Evolutionary conservation across 2,797 vertebrate genomes (phyloP).

Genomic region (Hyperoplus immaculatus): DNA sequence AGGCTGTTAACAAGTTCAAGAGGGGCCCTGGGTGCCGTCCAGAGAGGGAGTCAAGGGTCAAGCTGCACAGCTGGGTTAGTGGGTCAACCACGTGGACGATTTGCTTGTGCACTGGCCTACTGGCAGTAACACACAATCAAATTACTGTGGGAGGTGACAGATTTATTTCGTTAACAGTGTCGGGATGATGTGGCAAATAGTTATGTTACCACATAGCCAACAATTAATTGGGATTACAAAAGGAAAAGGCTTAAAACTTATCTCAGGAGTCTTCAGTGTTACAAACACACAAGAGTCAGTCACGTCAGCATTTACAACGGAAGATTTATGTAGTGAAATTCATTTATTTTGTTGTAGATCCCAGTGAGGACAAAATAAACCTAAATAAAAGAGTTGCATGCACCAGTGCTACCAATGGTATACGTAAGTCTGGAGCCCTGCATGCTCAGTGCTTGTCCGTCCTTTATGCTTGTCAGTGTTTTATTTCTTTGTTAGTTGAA

Average conservation of each 20-base stretch:
- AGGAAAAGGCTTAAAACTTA: not conserved
- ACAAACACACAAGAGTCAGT: not conserved
- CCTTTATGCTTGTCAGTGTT: constrained; percentile 17
- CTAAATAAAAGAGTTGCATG: no score
- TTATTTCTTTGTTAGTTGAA: constrained; percentile 33
- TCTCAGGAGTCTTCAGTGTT: no score
- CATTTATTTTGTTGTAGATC: not conserved
- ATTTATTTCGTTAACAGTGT: not conserved
- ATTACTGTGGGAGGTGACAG: not conserved
- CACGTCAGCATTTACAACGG: not conserved
- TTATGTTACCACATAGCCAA: not conserved
- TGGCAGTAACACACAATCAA: not conserved
- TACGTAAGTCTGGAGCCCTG: not conserved
- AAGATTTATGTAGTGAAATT: not conserved
- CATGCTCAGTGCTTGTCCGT: not conserved
- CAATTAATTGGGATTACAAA: not conserved
- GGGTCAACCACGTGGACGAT: constrained; percentile 19
- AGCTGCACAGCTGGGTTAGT: constrained; percentile 34
- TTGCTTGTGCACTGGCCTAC: not conserved
- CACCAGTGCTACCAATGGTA: no score
- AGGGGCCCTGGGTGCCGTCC: constrained; percentile 32
- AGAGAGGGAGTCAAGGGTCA: constrained; percentile 43
- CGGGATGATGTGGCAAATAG: not conserved
- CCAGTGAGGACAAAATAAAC: no score
- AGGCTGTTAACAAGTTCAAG: constrained; percentile 66